Conservation (phyloP, 2,888 invertebrate genomes). For the Chaitophorus viminalis region DNA sequence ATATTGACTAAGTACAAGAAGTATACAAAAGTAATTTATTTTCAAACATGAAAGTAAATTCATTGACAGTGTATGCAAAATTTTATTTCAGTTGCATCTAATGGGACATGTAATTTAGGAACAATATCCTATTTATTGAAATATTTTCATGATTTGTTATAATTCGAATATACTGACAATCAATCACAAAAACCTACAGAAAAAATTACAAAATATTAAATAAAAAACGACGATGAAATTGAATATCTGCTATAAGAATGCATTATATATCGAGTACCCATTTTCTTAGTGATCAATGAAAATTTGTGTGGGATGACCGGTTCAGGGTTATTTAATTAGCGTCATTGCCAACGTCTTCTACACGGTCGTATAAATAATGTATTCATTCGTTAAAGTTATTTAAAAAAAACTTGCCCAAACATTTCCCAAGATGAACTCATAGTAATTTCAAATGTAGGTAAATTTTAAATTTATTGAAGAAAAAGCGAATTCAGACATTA, state of each 20-base stretch:
- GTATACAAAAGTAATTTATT: not conserved
- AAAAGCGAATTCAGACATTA: not conserved
- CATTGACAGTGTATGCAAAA: not conserved
- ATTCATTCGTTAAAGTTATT: not conserved
- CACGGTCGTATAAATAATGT: not conserved
- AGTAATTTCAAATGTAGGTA: not conserved
- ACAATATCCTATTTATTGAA: not conserved
- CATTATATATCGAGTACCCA: not conserved
- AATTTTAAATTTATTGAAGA: not conserved
- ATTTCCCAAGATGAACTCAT: not conserved
- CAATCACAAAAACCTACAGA: not conserved
- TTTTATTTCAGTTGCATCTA: not conserved
- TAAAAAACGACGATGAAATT: not conserved
- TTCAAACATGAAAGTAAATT: not conserved
- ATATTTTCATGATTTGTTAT: not conserved
- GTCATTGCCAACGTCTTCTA: not conserved
- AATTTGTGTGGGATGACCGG: conserved; percentile 26
- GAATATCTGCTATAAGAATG: not conserved
- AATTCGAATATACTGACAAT: not conserved
- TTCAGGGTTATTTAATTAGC: conserved; percentile 40
- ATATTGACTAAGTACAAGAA: not conserved
- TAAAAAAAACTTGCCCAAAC: not conserved
- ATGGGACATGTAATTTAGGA: not conserved
- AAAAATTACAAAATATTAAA: not conserved
- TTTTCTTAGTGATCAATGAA: not conserved